These are phyloP conservation scores for Tetragonisca angustula DNA, from an alignment of 2,888 invertebrate species.

Conservation along the genomic window DNA sequence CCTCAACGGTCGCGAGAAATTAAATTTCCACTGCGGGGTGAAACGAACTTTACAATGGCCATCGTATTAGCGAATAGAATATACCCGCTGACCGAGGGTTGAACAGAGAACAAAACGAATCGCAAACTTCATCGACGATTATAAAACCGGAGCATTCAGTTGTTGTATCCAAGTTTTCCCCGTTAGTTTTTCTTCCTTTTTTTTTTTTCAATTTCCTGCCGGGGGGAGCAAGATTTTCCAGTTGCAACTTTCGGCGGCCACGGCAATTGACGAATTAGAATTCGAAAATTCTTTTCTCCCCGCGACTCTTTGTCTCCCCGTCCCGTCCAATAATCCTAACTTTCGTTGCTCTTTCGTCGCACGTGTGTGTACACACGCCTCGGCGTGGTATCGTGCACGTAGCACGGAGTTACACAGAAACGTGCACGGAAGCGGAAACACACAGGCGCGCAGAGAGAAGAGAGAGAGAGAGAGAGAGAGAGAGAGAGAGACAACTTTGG, in stretches of 20 bases:
- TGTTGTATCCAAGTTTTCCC: too few species aligned
- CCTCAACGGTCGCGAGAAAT: too few species aligned
- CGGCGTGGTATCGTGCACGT: conserved; percentile 25
- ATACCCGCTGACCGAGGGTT: too few species aligned
- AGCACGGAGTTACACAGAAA: neutral
- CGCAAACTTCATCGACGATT: neutral
- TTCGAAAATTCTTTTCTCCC: neutral
- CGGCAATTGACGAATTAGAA: conserved; percentile 19
- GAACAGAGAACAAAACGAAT: neutral
- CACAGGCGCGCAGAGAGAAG: conserved; percentile 17
- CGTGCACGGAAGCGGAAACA: conserved; percentile 27
- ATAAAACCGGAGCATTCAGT: too few species aligned
- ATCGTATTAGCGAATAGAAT: too few species aligned
- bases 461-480: too few species aligned
- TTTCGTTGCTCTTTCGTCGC: conserved; percentile 45
- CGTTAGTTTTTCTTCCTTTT: too few species aligned
- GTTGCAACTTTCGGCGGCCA: neutral
- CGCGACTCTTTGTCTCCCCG: conserved; percentile 5
- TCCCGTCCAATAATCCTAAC: conserved; percentile 26
- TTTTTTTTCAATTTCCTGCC: neutral
- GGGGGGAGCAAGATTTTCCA: neutral
- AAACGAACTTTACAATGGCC: too few species aligned
- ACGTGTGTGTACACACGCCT: conserved; percentile 26
- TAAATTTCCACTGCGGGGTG: too few species aligned
- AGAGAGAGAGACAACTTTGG: conserved; percentile 42